phyloP scores from a whole-genome alignment of 2,797 vertebrate genomes.

The Molossus alvarezi region DNA sequence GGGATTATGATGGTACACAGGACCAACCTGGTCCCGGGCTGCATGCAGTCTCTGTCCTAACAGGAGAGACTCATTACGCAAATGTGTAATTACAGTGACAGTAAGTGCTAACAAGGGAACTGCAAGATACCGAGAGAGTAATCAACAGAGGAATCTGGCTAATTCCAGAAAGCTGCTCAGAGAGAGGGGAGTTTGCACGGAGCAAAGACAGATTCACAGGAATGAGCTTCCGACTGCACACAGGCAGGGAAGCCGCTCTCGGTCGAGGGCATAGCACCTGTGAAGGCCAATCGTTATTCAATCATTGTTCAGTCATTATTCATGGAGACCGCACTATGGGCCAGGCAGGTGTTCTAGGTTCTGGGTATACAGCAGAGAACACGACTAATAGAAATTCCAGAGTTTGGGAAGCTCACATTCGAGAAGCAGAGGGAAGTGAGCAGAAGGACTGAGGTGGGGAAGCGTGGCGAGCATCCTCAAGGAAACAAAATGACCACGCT shows the following conservation, averaged over 20 bases:
- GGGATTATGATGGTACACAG: background rate
- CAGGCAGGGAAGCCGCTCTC: background rate
- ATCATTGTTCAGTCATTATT: background rate
- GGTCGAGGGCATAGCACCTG: fast-evolving
- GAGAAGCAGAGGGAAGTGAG: background rate
- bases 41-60: background rate
- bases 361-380: background rate
- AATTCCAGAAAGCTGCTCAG: conserved; percentile 5
- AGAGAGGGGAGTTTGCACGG: background rate
- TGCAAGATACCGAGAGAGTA: background rate
- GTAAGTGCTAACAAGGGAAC: background rate
- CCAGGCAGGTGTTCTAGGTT: background rate
- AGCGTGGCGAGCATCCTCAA: fast-evolving
- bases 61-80: background rate
- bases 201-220: background rate
- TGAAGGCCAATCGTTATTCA: background rate
- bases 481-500: background rate
- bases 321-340: too few relatives aligned
- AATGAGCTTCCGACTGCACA: background rate
- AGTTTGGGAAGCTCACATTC: background rate
- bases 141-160: background rate
- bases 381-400: background rate
- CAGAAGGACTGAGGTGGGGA: background rate
- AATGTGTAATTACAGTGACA: background rate
- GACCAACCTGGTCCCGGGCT: background rate